Evolutionary conservation across 2,888 invertebrate species (phyloP), one percentile per base, ranked within the genome.

Genomic region (Dichetophora obliterata): DNA sequence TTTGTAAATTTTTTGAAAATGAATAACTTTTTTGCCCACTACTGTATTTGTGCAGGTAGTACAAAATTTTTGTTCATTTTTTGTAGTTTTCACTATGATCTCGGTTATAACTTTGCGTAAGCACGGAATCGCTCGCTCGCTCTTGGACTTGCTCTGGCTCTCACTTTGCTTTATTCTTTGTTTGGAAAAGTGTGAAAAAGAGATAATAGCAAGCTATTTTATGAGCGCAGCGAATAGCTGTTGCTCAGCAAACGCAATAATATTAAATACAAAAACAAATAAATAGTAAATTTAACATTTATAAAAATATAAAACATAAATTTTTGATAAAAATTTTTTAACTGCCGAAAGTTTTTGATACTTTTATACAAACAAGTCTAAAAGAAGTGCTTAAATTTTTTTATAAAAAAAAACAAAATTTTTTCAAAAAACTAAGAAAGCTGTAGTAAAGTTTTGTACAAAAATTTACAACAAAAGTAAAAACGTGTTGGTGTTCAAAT

Each of bases 61-160:
- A 31, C 59, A 75, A 57, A 68, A 66, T 14, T 19, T 37, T 66
- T 73, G 80, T 82, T 83, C 83, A 84, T 86, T 85, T 83, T 84
- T 84, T 84, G 86, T 87, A 87, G 87, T 87, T 87, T 87, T 87
- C 87, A 87, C 85, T 84, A 86, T 87, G 87, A 87, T 87, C 87
- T 87, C 87, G 87, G 87, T 87, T 84, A 86, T 84, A 86, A 85
- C 85, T 86, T 86, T 86, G 84, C 83, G 77, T 79, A 81, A 80
- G 78, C 78, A 74, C 75, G 19, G 27, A 43, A 43, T 43, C 5
- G 34, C 63, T 19, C 52, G 63, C 68, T 16, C 52, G 48, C 68
- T 48, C 66, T 31, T 31, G 31, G 31, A 24, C n/a, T 8, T 24
- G 66, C 66, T 16, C 65, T 31, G 37, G 14, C n/a, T 65, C 37